phyloP scores from a whole-genome alignment of 2,113 vertebrate species.

The Phylloscopus trochiloides region DNA sequence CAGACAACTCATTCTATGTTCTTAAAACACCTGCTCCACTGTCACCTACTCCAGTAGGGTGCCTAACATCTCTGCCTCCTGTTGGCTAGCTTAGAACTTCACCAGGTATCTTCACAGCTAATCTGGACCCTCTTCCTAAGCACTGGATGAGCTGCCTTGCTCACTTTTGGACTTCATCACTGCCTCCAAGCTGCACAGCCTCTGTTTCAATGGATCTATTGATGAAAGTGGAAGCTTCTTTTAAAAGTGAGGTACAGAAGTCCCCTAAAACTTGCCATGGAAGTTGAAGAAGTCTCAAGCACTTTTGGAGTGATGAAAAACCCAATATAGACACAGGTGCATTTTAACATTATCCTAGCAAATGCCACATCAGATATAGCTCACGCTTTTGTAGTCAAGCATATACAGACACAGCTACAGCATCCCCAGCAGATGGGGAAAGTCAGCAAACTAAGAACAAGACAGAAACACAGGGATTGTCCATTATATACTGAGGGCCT shows the following conservation, averaged over 20 bases:
- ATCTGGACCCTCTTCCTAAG: neutral
- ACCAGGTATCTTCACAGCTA: neutral
- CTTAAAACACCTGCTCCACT: neutral
- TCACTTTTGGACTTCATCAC: neutral
- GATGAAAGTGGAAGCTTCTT: neutral
- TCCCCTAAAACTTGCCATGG: neutral
- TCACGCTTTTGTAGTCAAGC: neutral
- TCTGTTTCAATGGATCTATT: neutral
- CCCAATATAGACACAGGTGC: rapidly evolving
- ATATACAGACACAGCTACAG: neutral
- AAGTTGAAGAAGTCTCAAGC: neutral
- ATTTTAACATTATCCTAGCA: neutral
- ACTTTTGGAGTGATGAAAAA: neutral
- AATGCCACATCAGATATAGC: neutral
- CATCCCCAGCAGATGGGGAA: neutral
- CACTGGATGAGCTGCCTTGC: rapidly evolving
- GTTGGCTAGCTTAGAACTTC: neutral
- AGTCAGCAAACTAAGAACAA: neutral
- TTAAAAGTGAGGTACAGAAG: rapidly evolving
- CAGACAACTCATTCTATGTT: neutral
- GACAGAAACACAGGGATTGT: neutral
- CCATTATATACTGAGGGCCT: neutral
- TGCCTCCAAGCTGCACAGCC: neutral
- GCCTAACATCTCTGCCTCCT: neutral
- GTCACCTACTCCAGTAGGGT: neutral